Evolutionary conservation across 2,888 invertebrate species (phyloP), one percentile per base, ranked within the genome.

Genomic region (Matsumyia berberina): DNA sequence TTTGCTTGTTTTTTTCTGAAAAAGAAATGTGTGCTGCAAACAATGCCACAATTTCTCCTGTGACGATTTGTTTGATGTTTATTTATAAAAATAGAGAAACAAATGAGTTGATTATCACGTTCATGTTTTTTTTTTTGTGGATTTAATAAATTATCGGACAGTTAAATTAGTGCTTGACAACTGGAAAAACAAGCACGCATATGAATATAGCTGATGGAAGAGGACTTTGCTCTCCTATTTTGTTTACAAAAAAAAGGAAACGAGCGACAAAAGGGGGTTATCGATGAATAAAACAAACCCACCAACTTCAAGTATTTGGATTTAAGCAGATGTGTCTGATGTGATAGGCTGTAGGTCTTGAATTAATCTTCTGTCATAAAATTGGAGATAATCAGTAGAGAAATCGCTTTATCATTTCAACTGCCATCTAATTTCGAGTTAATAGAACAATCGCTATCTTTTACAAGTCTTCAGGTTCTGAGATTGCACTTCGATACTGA

Each of bases 11-110:
- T n/a, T n/a, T n/a, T 33, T 33, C 19, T 44, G 6, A 42, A 15
- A 17, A 64, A 33, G 5, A 24, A 66, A 49, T 37, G 5, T 33
- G 11, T 44, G 15, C 11, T 24, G n/a, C 33, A 62, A 7, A 33
- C 8, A 29, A 9, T 58, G 39, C 29, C 35, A 49, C 6, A 31
- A 42, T 67, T 42, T 53, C 39, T 39, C 33, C 17, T 53, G 53
- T 37, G 24, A 39, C 31, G 66, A 31, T 53, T 67, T 51, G 15
- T 66, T 66, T 66, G 51, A 37, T 51, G 11, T 37, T 66, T 51
- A 51, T 67, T 55, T 55, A 17, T 66, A 55, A 55, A 64, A 46
- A 19, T 33, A 35, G 33, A 46, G 17, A 35, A n/a, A 64, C 9
- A 35, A 62, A 19, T 12, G 49, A 24, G 24, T 35, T 35, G 49